These are phyloP conservation scores for Ferdinandea cuprea DNA, from an alignment of 2,888 invertebrate genomes.

Conservation along the genomic window DNA sequence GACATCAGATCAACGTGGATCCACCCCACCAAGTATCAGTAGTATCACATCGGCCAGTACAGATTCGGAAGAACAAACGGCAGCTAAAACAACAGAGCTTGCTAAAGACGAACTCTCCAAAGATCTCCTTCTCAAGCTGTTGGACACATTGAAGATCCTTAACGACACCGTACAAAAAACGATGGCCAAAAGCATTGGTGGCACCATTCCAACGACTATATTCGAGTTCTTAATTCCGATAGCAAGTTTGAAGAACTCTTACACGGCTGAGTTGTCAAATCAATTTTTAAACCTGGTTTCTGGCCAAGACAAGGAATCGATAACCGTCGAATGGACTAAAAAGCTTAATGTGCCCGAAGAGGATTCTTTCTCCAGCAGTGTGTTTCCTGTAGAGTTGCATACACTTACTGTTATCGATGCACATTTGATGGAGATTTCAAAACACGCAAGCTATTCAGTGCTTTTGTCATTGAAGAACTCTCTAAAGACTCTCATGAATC, in stretches of 20 bases:
- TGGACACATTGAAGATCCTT: constrained; percentile 80
- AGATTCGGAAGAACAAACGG: constrained; percentile 74
- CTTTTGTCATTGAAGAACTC: constrained; percentile 82
- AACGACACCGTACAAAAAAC: constrained; percentile 79
- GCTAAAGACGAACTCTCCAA: constrained; percentile 76
- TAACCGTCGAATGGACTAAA: constrained; percentile 82
- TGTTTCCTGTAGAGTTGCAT: constrained; percentile 82
- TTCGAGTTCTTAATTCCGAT: constrained; percentile 81
- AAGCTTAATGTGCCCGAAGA: constrained; percentile 80
- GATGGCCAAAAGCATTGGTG: constrained; percentile 81
- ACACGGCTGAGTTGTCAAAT: constrained; percentile 80
- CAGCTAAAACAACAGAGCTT: constrained; percentile 38
- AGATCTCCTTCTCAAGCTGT: constrained; percentile 79
- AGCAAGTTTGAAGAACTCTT: constrained; percentile 80
- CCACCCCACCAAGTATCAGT: constrained; percentile 16
- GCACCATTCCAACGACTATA: constrained; percentile 79
- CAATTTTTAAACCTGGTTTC: constrained; percentile 81
- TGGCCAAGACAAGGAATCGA: constrained; percentile 81
- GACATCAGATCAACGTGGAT: constrained; percentile 39
- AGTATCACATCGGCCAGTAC: constrained; percentile 73
- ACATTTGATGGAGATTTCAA: constrained; percentile 81
- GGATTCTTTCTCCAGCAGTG: constrained; percentile 79
- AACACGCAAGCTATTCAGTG: constrained; percentile 79
- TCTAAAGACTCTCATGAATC: constrained; percentile 80
- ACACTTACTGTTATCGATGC: constrained; percentile 82